These are phyloP conservation scores for Ceyx erithaca DNA, from an alignment of 2,797 vertebrate species.

Conservation along the genomic window DNA sequence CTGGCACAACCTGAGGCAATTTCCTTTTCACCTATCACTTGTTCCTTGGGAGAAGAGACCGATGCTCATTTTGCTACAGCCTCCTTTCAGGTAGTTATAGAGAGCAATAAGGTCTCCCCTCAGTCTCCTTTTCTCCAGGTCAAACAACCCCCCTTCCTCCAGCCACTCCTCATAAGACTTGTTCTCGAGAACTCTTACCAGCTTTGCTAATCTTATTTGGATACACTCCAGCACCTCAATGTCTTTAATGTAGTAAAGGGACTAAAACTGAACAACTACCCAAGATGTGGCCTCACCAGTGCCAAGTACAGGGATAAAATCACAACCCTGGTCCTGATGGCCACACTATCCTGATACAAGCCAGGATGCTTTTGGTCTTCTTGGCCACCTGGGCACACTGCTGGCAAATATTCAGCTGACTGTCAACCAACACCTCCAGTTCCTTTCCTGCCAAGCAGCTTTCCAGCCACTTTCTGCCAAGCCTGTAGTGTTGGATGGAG, in stretches of 20 bases:
- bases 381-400: background rate
- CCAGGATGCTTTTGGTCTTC: background rate
- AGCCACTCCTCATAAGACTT: background rate
- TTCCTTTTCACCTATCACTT: background rate
- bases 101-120: background rate
- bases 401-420: background rate
- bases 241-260: background rate
- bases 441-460: background rate
- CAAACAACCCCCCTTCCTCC: background rate
- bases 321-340: background rate
- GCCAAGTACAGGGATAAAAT: no score
- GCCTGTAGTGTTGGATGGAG: background rate
- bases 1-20: background rate
- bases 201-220: background rate
- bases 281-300: background rate
- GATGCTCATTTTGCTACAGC: background rate
- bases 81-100: no score
- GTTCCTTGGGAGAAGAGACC: background rate
- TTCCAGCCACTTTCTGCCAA: background rate
- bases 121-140: background rate
- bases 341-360: background rate
- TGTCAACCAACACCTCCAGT: background rate
- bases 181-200: background rate
- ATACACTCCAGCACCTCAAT: background rate
- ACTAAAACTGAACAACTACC: background rate